Evolutionary conservation across 2,113 vertebrate genomes (phyloP).

Genomic region (Tragelaphus strepsiceros): DNA sequence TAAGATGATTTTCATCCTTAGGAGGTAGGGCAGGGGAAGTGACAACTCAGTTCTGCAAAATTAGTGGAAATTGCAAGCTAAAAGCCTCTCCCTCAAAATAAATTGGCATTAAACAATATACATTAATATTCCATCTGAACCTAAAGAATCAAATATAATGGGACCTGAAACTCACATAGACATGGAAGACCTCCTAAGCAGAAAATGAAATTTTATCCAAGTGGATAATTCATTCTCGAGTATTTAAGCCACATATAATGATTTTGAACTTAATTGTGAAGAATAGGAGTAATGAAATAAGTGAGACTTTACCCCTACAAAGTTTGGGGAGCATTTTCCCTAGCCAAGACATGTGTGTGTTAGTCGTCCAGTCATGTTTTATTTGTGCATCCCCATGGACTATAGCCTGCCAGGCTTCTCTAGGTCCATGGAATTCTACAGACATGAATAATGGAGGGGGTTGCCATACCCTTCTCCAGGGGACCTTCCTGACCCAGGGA

Average conservation of each 20-base stretch:
- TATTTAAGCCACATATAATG: background rate
- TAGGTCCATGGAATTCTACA: background rate
- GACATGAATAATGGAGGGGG: background rate
- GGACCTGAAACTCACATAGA: background rate
- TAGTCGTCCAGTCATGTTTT: background rate
- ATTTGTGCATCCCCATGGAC: background rate
- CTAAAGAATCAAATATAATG: background rate
- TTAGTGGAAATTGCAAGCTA: background rate
- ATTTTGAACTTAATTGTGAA: background rate
- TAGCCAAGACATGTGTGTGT: rapidly evolving
- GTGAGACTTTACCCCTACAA: background rate
- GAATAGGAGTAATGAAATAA: background rate
- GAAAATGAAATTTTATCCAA: background rate
- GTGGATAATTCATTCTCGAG: background rate
- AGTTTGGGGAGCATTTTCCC: background rate
- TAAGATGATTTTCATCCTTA: background rate
- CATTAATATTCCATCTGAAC: background rate
- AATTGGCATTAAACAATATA: background rate
- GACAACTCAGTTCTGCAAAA: background rate
- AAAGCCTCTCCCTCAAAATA: background rate
- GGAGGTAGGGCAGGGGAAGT: background rate
- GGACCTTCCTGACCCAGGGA: background rate
- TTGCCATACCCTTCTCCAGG: background rate
- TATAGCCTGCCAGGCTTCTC: background rate
- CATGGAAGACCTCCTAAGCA: background rate